phyloP scores from a whole-genome alignment of 2,888 invertebrate species.

The Tromatobia lineatoria region DNA sequence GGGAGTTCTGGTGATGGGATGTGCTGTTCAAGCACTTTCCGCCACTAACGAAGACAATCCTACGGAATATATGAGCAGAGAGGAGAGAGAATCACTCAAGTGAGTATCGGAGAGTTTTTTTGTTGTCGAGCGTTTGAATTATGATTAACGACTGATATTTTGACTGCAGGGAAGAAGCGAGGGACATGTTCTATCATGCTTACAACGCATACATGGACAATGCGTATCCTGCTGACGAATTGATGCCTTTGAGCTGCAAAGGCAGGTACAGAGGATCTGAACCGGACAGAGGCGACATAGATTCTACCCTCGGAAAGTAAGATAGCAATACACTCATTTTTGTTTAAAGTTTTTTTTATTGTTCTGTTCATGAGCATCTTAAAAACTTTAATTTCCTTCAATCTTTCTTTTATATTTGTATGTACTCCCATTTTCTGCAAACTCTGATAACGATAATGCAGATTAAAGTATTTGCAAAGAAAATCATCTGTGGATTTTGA shows the following conservation, averaged over 20 bases:
- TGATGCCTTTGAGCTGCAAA: constrained; percentile 98
- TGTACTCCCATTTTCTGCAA: no score
- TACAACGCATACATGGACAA: constrained; percentile 98
- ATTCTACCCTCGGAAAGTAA: constrained; percentile 98
- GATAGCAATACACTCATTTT: constrained; percentile 83
- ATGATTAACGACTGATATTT: not conserved
- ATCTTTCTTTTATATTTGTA: not conserved
- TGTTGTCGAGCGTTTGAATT: not conserved
- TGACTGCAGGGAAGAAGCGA: constrained; percentile 92
- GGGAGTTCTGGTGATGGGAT: constrained; percentile 78
- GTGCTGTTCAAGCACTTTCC: constrained; percentile 72
- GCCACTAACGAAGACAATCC: constrained; percentile 77
- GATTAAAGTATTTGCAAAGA: not conserved
- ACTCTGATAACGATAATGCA: not conserved
- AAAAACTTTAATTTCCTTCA: not conserved
- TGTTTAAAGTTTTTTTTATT: not conserved
- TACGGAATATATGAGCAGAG: constrained; percentile 87
- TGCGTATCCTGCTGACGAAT: constrained; percentile 99
- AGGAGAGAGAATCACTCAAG: constrained; percentile 89
- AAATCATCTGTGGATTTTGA: not conserved
- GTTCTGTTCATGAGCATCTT: not conserved
- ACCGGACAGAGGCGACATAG: constrained; percentile 97
- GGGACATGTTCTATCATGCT: constrained; percentile 99
- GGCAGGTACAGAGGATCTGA: constrained; percentile 96
- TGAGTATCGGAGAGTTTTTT: constrained; percentile 81